Conservation (phyloP, 2,113 vertebrate genomes). For the Sigmodon hispidus region DNA sequence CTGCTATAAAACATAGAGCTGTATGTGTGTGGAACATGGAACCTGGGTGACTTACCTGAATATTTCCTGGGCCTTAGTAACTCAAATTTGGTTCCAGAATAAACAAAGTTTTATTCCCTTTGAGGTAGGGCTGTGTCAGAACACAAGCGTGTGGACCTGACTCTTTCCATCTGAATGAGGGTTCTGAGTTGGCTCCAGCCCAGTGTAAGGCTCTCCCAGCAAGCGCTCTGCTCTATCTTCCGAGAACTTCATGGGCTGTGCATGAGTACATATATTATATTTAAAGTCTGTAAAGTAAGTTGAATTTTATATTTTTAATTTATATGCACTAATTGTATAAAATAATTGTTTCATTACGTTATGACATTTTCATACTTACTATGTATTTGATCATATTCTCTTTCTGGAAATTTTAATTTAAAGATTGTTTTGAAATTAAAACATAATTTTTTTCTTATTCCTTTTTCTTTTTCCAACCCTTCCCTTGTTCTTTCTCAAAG, state of each 20-base stretch:
- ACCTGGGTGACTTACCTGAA: background rate
- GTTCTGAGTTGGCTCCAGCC: background rate
- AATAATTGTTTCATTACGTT: background rate
- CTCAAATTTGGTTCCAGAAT: background rate
- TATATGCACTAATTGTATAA: background rate
- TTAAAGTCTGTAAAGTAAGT: background rate
- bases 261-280: background rate
- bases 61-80: background rate
- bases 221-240: background rate
- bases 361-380: background rate
- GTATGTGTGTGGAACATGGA: background rate
- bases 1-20: background rate
- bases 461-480: background rate
- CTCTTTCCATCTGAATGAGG: background rate
- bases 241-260: background rate
- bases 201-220: background rate
- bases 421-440: background rate
- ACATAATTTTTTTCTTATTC: background rate
- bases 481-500: background rate
- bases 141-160: too few relatives aligned
- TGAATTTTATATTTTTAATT: background rate
- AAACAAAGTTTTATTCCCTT: background rate
- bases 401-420: background rate
- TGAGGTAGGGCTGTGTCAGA: background rate
- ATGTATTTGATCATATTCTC: background rate